Conservation (phyloP, 2,797 vertebrate species). For the Coluber constrictor region DNA sequence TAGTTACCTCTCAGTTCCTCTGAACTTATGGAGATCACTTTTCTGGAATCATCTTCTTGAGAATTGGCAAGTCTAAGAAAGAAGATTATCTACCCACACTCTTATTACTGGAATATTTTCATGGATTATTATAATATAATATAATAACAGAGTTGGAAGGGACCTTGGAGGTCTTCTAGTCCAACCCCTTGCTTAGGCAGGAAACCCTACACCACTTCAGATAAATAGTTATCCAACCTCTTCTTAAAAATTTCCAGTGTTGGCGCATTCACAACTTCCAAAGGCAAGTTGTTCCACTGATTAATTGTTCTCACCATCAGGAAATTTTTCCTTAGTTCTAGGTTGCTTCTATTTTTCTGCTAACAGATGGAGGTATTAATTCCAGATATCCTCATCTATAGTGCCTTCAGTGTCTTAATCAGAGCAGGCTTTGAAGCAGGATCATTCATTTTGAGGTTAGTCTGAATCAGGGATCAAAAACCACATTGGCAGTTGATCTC, state of each 20-base stretch:
- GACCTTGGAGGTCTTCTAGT: too few species aligned
- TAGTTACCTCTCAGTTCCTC: not conserved
- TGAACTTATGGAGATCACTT: not conserved
- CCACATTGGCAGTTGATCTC: not conserved
- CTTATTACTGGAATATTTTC: not conserved
- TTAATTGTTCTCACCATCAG: too few species aligned
- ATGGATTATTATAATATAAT: too few species aligned
- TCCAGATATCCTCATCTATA: not conserved
- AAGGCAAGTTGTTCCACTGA: too few species aligned
- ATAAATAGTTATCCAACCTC: too few species aligned
- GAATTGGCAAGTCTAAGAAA: not conserved
- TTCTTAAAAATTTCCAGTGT: too few species aligned
- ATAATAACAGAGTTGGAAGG: too few species aligned
- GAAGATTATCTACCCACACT: not conserved
- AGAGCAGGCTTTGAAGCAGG: not conserved
- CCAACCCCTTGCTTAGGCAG: too few species aligned
- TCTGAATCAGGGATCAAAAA: not conserved
- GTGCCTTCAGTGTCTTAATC: not conserved
- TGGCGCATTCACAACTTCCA: too few species aligned
- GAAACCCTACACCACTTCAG: too few species aligned
- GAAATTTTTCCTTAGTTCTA: too few species aligned
- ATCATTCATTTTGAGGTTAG: not conserved
- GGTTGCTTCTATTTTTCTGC: not conserved
- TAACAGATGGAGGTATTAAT: not conserved
- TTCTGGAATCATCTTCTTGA: not conserved